phyloP scores from a whole-genome alignment of 2,113 vertebrate species.

The Crypturellus undulatus region DNA sequence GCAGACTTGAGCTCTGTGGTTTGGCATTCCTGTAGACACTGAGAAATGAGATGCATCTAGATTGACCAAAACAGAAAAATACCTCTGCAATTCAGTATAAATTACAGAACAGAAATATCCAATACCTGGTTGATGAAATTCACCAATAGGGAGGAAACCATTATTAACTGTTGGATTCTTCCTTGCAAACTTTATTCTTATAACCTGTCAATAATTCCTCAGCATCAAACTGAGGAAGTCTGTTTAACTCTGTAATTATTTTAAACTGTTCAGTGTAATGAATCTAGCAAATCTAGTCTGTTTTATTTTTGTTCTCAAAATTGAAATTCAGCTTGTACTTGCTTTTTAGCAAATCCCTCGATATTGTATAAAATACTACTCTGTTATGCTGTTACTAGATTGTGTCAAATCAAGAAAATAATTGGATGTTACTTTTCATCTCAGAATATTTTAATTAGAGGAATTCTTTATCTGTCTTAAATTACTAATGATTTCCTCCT shows the following conservation, averaged over 20 bases:
- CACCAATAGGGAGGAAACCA: neutral
- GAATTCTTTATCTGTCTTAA: slow-evolving; percentile 74
- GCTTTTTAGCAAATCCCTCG: slow-evolving; percentile 41
- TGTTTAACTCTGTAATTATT: neutral
- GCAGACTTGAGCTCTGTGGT: neutral
- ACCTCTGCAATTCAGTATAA: rapidly evolving
- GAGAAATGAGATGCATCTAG: neutral
- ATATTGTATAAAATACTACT: slow-evolving; percentile 37
- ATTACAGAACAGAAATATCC: neutral
- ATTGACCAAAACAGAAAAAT: neutral
- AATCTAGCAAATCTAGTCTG: neutral
- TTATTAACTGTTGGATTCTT: neutral
- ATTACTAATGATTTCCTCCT: slow-evolving; percentile 62
- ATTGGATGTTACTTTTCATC: slow-evolving; percentile 73
- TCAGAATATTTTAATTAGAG: slow-evolving; percentile 74
- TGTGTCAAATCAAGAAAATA: slow-evolving; percentile 75
- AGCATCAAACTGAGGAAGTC: neutral
- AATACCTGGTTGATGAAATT: neutral
- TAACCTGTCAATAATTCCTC: neutral
- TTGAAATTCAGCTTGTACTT: neutral
- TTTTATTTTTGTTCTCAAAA: neutral
- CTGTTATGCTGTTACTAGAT: slow-evolving; percentile 60
- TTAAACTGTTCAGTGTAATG: neutral
- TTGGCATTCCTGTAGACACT: neutral
- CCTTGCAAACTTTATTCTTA: neutral